Percentiles rank a stretch among this genome's conserved stretches.
phyloP scores from a whole-genome alignment of 2,113 vertebrate species.

The Paradoxurus hermaphroditus region DNA sequence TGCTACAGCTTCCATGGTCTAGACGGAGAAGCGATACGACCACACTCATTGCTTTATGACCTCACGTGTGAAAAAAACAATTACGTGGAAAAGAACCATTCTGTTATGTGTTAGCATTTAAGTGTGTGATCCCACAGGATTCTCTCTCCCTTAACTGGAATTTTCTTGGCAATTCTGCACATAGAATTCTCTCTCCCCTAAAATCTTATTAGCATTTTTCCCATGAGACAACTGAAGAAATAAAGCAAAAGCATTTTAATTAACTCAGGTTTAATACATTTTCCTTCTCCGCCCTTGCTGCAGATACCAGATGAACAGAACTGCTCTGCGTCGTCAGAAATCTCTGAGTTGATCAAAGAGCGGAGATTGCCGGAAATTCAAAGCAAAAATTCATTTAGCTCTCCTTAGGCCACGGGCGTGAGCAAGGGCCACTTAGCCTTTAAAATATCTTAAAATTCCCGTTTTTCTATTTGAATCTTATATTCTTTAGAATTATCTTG shows the following conservation, averaged over 20 bases:
- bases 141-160: slow-evolving; percentile 2
- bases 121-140: not conserved
- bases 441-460: not conserved
- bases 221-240: slow-evolving; percentile 1
- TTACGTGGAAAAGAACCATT: not conserved
- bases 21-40: not conserved
- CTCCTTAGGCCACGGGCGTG: not conserved
- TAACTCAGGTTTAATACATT: slow-evolving; percentile 47
- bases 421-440: slow-evolving; percentile 25
- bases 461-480: not conserved
- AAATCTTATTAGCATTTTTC: slow-evolving; percentile 49
- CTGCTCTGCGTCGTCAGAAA: not conserved
- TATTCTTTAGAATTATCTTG: not conserved
- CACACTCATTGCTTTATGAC: not conserved
- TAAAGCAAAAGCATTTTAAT: slow-evolving; percentile 62
- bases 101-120: not conserved
- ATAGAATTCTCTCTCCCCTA: not conserved
- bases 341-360: slow-evolving; percentile 46
- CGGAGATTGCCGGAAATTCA: slow-evolving; percentile 22
- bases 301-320: not conserved
- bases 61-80: slow-evolving; percentile 15
- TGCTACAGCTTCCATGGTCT: not conserved
- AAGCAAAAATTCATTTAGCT: slow-evolving; percentile 31
- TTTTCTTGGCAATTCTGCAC: not conserved
- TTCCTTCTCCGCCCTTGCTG: slow-evolving; percentile 48